Evolutionary conservation across 2,797 vertebrate genomes (phyloP).

Genomic region (Galaxias olidus): DNA sequence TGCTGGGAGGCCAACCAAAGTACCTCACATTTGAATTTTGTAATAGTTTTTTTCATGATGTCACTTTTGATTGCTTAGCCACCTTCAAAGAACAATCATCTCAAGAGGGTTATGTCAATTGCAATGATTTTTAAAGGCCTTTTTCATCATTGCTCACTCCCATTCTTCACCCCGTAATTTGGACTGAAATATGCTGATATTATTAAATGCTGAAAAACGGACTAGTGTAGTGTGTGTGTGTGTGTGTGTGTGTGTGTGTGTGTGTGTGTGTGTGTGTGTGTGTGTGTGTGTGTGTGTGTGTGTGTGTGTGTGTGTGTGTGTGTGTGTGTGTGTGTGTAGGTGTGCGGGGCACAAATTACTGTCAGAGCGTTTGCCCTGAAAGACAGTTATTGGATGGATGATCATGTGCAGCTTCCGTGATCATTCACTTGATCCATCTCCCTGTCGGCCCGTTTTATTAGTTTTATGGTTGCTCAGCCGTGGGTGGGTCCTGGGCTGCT

Average conservation of each 20-base stretch:
- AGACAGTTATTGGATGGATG: slow-evolving; percentile 19
- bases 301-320: neutral
- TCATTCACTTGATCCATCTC: slow-evolving; percentile 34
- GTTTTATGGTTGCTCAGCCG: slow-evolving; percentile 15
- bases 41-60: no score
- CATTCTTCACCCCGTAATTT: no score
- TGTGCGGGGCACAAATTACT: slow-evolving; percentile 2
- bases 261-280: neutral
- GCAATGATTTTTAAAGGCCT: no score
- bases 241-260: neutral
- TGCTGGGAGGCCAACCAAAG: no score
- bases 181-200: neutral
- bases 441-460: slow-evolving; percentile 23
- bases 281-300: slow-evolving; percentile 3
- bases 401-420: slow-evolving; percentile 23
- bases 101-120: no score
- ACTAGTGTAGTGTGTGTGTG: neutral
- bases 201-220: neutral
- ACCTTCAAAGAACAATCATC: no score
- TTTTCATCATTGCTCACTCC: no score
- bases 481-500: slow-evolving; percentile 28
- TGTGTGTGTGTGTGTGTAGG: neutral
- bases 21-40: no score
- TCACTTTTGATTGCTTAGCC: no score
- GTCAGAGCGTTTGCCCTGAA: slow-evolving; percentile 9